phyloP scores from a whole-genome alignment of 2,888 invertebrate species.

The Podotricha telesiphe region DNA sequence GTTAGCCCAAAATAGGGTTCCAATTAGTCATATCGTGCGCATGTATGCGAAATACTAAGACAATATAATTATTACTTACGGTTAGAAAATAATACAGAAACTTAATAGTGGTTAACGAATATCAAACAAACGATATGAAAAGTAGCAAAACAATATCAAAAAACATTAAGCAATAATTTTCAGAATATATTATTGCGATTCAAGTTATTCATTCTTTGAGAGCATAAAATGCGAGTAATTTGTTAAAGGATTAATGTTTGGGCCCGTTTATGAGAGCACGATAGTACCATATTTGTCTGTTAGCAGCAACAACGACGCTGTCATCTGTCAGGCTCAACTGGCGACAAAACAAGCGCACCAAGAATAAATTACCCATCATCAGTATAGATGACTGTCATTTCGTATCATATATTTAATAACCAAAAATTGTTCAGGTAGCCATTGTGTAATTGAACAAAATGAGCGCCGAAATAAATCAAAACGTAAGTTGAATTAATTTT shows the following conservation, averaged over 20 bases:
- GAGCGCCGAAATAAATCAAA: not conserved
- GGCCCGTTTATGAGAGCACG: slow-evolving; percentile 76
- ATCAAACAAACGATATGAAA: not conserved
- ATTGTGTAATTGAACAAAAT: slow-evolving; percentile 15
- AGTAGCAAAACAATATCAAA: slow-evolving; percentile 26
- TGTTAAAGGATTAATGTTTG: slow-evolving; percentile 76
- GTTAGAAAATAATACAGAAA: not conserved
- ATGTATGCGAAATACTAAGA: not conserved
- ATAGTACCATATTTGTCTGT: slow-evolving; percentile 77
- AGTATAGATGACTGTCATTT: slow-evolving; percentile 68
- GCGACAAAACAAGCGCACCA: slow-evolving; percentile 72
- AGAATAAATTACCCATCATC: slow-evolving; percentile 66
- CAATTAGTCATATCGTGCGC: too few species aligned
- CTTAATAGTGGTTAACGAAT: not conserved
- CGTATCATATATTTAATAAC: slow-evolving; percentile 52
- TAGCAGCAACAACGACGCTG: slow-evolving; percentile 61
- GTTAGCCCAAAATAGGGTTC: too few species aligned
- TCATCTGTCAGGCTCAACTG: slow-evolving; percentile 79
- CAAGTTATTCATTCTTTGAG: slow-evolving; percentile 59
- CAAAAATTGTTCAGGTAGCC: slow-evolving; percentile 33
- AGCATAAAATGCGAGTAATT: slow-evolving; percentile 63
- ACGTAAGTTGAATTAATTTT: not conserved
- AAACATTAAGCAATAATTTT: slow-evolving; percentile 31
- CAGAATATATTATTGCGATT: slow-evolving; percentile 42
- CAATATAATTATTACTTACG: not conserved